Percentiles rank a stretch among this genome's conserved stretches.
phyloP scores from a whole-genome alignment of 2,113 vertebrate species.

The Carlito syrichta region DNA sequence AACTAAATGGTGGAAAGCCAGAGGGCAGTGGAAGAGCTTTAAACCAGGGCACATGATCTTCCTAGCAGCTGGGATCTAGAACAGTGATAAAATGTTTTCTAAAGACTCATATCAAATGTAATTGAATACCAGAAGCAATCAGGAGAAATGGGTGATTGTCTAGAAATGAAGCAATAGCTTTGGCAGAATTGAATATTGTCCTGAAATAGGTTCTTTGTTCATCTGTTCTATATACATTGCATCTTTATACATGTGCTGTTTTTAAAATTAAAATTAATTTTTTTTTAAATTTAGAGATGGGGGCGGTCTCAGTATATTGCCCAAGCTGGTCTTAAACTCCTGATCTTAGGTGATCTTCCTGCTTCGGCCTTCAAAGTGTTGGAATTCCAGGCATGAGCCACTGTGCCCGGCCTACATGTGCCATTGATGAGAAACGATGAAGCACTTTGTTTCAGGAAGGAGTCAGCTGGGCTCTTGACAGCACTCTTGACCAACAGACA shows the following conservation, averaged over 20 bases:
- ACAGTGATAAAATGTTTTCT: neutral
- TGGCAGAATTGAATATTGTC: neutral
- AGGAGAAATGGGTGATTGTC: neutral
- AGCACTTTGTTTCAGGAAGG: neutral
- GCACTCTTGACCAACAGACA: neutral
- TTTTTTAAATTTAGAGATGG: too few species aligned
- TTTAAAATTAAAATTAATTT: too few species aligned
- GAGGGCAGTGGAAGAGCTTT: neutral
- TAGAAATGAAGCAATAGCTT: neutral
- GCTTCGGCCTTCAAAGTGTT: too few species aligned
- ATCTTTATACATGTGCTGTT: neutral
- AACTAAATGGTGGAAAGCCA: neutral
- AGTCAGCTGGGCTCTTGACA: neutral
- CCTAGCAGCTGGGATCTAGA: neutral
- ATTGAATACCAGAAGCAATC: neutral
- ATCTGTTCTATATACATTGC: neutral
- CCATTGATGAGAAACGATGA: neutral
- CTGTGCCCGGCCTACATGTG: too few species aligned
- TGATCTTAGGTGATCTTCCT: too few species aligned
- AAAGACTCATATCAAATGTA: neutral
- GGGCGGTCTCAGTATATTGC: too few species aligned
- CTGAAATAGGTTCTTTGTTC: constrained; percentile 2
- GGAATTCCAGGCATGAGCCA: too few species aligned
- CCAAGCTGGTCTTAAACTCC: too few species aligned
- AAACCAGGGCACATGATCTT: neutral